These are phyloP conservation scores for Pararge aegeria DNA, from an alignment of 1,140 invertebrate genomes.

Conservation along the genomic window DNA sequence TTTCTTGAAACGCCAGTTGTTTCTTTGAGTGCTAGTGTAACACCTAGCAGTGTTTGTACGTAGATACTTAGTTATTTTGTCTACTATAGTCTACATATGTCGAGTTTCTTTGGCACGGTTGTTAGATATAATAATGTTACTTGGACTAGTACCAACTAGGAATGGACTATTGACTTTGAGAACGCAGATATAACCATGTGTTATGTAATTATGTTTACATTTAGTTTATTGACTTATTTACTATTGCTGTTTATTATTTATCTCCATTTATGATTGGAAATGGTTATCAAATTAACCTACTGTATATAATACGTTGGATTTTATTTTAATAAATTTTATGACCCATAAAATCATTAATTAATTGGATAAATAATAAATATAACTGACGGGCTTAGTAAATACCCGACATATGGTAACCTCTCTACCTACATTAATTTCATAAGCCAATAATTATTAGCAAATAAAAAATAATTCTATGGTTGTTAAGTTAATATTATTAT, in stretches of 20 bases:
- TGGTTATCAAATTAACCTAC: not conserved
- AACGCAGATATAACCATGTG: not conserved
- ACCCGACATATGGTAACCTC: not conserved
- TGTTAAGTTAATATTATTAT: no score
- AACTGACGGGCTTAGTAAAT: not conserved
- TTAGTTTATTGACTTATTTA: slow-evolving; percentile 33
- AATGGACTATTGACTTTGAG: slow-evolving; percentile 26
- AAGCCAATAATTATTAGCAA: no score
- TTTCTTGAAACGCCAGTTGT: not conserved
- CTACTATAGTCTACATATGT: not conserved
- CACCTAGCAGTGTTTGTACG: not conserved
- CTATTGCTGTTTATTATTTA: slow-evolving; percentile 7
- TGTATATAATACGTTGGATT: not conserved
- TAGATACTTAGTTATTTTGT: not conserved
- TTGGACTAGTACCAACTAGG: slow-evolving; percentile 51
- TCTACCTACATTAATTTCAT: not conserved
- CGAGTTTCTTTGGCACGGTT: slow-evolving; percentile 36
- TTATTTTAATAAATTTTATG: not conserved
- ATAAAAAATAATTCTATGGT: no score
- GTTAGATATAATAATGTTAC: slow-evolving; percentile 7
- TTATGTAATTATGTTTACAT: slow-evolving; percentile 18
- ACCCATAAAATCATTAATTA: not conserved
- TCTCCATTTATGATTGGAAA: not conserved
- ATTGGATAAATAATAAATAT: not conserved
- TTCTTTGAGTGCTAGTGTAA: not conserved